Base-by-base conservation (phyloP, 2,797 vertebrate species). In the Melanotaenia trifasciata region DNA sequence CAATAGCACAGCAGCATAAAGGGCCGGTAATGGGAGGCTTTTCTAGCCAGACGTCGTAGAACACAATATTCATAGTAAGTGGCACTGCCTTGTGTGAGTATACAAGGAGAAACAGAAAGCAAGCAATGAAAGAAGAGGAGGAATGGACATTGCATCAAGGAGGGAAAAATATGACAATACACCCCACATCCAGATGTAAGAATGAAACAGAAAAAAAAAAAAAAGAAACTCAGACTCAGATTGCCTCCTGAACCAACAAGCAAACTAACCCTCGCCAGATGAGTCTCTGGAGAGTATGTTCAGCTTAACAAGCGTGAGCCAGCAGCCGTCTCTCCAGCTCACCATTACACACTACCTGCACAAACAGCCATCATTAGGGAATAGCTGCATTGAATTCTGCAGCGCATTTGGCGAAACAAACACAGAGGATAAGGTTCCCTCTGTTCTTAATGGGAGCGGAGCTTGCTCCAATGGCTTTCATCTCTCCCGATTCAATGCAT, bases 1-100 rank as follows among this genome's bases (percentile, higher is more conserved):
- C 97, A 98, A 99, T 99, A 98, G 92, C 91, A 89, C 94, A 94
- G 94, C 94, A 87, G 96, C 95, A 96, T 96, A 96, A 97, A 97
- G 95, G 95, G 93, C 94, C 94, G 91, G 96, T 97, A 98, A 97
- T 96, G 95, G 95, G 94, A 95, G 95, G 95, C 78, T 84, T 81
- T 89, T 81, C 85, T 79, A 83, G 88, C 84, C 75, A 22, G 72
- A 90, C 94, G 93, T 90, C 43, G 16, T 54, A 80, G 91, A 96
- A 94, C 92, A 93, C 94, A 94, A 93, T 94, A 94, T 95, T 95
- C 95, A 94, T 94, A 94, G 95, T 94, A 96, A 95, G 96, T 94
- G 94, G 95, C 89, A 84, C 77, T 89, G 87, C 94, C 94, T 94
- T 93, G 77, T 89, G 83, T 77, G 83, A 82, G 80, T 76, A 87